Evolutionary conservation across 2,113 vertebrate species (phyloP).

Genomic region (Coturnix japonica): DNA sequence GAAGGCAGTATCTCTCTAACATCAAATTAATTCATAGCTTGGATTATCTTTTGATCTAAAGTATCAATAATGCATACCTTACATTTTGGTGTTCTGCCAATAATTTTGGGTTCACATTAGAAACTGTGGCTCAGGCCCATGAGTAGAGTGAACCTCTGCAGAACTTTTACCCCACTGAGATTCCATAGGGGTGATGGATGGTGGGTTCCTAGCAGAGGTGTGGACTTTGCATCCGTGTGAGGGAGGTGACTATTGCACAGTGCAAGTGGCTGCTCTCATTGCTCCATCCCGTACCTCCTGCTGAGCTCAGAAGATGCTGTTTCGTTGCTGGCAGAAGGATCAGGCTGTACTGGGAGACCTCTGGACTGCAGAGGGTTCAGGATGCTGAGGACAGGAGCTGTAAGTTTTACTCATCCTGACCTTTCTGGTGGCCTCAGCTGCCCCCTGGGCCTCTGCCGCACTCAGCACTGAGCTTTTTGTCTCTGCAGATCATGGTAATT

Average conservation of each 20-base stretch:
- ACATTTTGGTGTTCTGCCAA: neutral
- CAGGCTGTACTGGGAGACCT: neutral
- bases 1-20: neutral
- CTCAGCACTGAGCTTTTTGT: constrained; percentile 27
- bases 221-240: neutral
- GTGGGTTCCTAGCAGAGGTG: neutral
- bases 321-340: neutral
- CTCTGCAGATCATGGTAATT: neutral
- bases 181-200: neutral
- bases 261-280: neutral
- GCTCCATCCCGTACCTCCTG: neutral
- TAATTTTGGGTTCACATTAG: neutral
- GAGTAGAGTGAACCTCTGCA: neutral
- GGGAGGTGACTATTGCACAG: neutral
- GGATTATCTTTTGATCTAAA: neutral
- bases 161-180: neutral
- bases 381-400: neutral
- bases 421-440: neutral
- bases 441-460: neutral
- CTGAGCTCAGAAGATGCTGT: neutral
- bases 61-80: neutral
- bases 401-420: neutral
- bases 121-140: neutral
- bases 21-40: neutral
- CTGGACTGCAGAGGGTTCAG: neutral